A percentile compares a stretch with the other conserved stretches of the same genome.
phyloP scores from a whole-genome alignment of 2,888 invertebrate species.

The Geotrupes spiniger region DNA sequence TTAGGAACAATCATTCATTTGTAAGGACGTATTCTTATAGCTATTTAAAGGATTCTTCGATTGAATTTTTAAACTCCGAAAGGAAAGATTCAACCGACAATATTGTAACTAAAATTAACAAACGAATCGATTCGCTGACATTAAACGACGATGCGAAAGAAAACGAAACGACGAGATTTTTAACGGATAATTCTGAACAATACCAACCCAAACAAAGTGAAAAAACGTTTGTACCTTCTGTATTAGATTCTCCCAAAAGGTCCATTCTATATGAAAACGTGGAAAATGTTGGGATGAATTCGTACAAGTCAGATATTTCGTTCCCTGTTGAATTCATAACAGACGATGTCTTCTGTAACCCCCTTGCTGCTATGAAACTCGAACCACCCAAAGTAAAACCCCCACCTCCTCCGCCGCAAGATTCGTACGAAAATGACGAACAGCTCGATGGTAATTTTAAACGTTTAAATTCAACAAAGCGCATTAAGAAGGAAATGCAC shows the following conservation, averaged over 20 bases:
- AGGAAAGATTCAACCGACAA: conserved; percentile 46
- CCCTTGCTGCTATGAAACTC: conserved; percentile 29
- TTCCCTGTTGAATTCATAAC: conserved; percentile 40
- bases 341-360: conserved; percentile 51
- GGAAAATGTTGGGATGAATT: conserved; percentile 20
- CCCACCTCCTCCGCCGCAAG: conserved; percentile 58
- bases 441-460: conserved; percentile 51
- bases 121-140: too few relatives aligned
- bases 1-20: conserved; percentile 29
- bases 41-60: conserved; percentile 36
- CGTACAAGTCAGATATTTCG: conserved; percentile 39
- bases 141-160: not conserved
- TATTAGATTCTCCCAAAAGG: conserved; percentile 32
- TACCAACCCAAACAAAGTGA: too few relatives aligned
- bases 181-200: too few relatives aligned
- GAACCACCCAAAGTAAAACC: conserved; percentile 64
- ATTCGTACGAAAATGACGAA: conserved; percentile 49
- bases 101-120: conserved; percentile 22
- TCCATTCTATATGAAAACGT: conserved; percentile 53
- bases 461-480: conserved; percentile 76
- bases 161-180: not conserved
- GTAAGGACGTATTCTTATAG: conserved; percentile 25
- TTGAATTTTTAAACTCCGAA: conserved; percentile 50
- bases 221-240: too few relatives aligned
- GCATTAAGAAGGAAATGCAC: conserved; percentile 81